phyloP scores from a whole-genome alignment of 2,888 invertebrate species.

The Incurvaria masculella region DNA sequence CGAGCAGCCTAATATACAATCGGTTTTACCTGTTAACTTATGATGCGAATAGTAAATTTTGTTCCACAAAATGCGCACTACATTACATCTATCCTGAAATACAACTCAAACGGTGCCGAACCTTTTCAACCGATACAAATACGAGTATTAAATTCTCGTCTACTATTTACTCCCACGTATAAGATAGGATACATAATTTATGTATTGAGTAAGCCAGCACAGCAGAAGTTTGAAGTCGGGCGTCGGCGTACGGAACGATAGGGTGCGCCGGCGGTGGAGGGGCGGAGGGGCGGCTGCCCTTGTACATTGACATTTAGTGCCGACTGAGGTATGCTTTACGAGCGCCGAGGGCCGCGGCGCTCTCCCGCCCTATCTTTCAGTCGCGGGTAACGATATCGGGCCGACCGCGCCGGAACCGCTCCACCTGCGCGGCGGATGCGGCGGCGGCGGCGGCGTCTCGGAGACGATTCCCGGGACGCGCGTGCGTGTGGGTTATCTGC shows the following conservation, averaged over 20 bases:
- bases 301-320: conserved; percentile 42
- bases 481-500: background rate
- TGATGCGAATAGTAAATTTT: too few species aligned
- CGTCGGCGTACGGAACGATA: conserved; percentile 25
- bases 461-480: background rate
- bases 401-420: conserved; percentile 3
- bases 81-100: too few species aligned
- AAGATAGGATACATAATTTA: too few species aligned
- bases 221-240: too few species aligned
- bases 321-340: conserved; percentile 33
- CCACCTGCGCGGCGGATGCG: background rate
- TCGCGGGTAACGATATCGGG: background rate
- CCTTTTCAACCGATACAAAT: too few species aligned
- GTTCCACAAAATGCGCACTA: too few species aligned
- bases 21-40: too few species aligned
- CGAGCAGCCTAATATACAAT: too few species aligned
- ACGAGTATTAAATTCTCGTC: too few species aligned
- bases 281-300: conserved; percentile 20
- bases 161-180: too few species aligned
- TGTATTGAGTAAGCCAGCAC: too few species aligned
- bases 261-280: conserved; percentile 11
- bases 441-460: background rate
- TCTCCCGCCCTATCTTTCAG: conserved; percentile 8
- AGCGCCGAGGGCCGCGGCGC: conserved; percentile 12
- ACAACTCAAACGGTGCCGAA: too few species aligned